Evolutionary conservation across 92 coral and sea anemone species (phyloP), one percentile per base, ranked within the genome.

Genomic region (Palythoa caribaeorum): DNA sequence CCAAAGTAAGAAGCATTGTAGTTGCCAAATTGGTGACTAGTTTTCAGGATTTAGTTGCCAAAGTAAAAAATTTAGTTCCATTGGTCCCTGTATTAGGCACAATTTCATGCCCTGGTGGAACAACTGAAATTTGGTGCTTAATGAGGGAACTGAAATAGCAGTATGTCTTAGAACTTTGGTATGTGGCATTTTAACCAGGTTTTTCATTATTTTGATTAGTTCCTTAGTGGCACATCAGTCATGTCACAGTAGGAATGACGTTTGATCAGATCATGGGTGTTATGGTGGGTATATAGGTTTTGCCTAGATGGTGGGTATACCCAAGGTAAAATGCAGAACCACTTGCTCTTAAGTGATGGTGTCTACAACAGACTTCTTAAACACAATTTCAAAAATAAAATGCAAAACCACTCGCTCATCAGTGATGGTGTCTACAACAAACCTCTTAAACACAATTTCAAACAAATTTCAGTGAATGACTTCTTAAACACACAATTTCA

Each of bases 241-340:
- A 12, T 78, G 84, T 78, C 84, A 81, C 86, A 81, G 74, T 80
- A 80, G 73, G 85, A 80, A 39, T 63, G 86, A 60, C 71, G 73
- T 65, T n/a, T 71, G 52, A 40, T 40, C 76, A 63, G 86, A 81
- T 81, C 86, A 47, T 51, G 15, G 21, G 86, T 94, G 80, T 83
- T 80, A 93, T 92, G 98, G 98, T 96, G 98, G 98, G 98, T 96
- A 96, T 96, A 96, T 95, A 96, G 93, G 87, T 87, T 83, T 20
- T 37, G 38, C 62, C 62, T 65, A 81, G 0, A 28, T 81, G 86
- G 86, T 81, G 86, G 86, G 86, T 81, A 81, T 81, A 81, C 75
- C 92, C 88, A 96, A 91, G 96, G 96, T 92, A 93, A 91, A 60
- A 39, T 68, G 65, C 68, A 78, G 71, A 17, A 47, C 15, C 17